Conservation (phyloP, 1,140 invertebrate genomes). For the Drosophila bocki region DNA sequence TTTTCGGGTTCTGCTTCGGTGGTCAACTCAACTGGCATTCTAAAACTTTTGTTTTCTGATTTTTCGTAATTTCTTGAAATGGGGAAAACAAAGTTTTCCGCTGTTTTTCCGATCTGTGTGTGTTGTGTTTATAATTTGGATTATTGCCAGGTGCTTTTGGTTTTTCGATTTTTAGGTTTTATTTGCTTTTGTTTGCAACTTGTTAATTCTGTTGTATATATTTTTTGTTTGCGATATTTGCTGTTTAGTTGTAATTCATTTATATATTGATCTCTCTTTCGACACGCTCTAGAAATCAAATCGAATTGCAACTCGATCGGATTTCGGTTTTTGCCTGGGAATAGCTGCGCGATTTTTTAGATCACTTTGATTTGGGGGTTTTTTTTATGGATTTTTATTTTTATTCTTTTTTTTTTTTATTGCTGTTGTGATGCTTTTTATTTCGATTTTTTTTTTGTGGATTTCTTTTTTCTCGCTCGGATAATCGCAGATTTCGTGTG, state of each 20-base stretch:
- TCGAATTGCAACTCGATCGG: constrained; percentile 20
- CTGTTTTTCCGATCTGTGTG: constrained; percentile 5
- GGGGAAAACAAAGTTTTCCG: constrained; percentile 28
- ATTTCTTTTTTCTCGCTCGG: constrained; percentile 36
- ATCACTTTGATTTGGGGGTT: constrained; percentile 6
- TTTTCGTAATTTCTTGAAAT: neutral
- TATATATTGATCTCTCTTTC: constrained; percentile 37
- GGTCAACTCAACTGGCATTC: constrained; percentile 12
- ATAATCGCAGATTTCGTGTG: constrained; percentile 79
- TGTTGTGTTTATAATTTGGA: constrained; percentile 45
- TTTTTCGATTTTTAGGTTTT: constrained; percentile 24
- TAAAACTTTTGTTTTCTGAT: too few relatives aligned
- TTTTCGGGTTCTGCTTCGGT: constrained; percentile 12
- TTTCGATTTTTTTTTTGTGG: constrained; percentile 4
- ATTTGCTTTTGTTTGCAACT: constrained; percentile 11
- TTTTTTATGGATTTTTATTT: constrained; percentile 5
- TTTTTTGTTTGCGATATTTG: constrained; percentile 15
- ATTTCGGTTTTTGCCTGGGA: constrained; percentile 9
- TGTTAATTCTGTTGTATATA: constrained; percentile 19
- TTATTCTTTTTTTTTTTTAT: constrained; percentile 9
- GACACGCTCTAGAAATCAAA: constrained; percentile 54
- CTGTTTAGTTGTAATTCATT: constrained; percentile 31
- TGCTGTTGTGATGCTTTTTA: neutral
- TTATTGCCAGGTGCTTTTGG: constrained; percentile 34
- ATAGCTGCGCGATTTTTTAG: neutral